Evolutionary conservation across 1,140 invertebrate species (phyloP).

Genomic region (Papilio polyxenes): DNA sequence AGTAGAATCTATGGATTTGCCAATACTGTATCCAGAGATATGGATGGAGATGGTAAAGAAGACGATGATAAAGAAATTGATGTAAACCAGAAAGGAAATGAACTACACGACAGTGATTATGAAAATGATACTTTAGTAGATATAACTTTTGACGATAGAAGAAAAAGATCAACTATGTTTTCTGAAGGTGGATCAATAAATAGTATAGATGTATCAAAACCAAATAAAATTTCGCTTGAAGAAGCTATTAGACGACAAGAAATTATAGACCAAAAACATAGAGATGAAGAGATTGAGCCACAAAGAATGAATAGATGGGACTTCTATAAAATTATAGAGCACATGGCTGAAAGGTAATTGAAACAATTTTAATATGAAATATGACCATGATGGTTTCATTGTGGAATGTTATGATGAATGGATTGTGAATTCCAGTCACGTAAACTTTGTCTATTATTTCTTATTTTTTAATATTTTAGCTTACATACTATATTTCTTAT

Average conservation of each 20-base stretch:
- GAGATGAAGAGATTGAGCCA: constrained; percentile 63
- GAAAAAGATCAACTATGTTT: constrained; percentile 63
- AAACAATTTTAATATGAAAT: not conserved
- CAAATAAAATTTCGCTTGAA: constrained; percentile 59
- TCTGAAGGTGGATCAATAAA: constrained; percentile 66
- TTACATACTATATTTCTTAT: not conserved
- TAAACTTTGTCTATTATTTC: not conserved
- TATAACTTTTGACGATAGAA: constrained; percentile 70
- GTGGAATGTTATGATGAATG: constrained; percentile 28
- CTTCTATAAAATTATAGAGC: constrained; percentile 83
- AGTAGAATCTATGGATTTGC: constrained; percentile 81
- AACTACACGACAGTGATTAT: constrained; percentile 43
- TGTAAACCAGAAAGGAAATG: constrained; percentile 47
- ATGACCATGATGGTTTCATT: constrained; percentile 33
- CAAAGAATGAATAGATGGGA: constrained; percentile 82
- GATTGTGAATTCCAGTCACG: not conserved
- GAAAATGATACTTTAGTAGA: constrained; percentile 71
- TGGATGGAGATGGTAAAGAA: constrained; percentile 53
- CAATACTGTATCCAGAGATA: constrained; percentile 69
- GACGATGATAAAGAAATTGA: constrained; percentile 47
- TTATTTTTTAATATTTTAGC: not conserved
- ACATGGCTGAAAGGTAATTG: constrained; percentile 77
- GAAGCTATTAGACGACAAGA: constrained; percentile 73
- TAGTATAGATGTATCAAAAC: constrained; percentile 47
- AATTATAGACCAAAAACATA: constrained; percentile 61